These are phyloP conservation scores for Drosophila nannoptera DNA, from an alignment of 1,140 invertebrate species.

Conservation along the genomic window DNA sequence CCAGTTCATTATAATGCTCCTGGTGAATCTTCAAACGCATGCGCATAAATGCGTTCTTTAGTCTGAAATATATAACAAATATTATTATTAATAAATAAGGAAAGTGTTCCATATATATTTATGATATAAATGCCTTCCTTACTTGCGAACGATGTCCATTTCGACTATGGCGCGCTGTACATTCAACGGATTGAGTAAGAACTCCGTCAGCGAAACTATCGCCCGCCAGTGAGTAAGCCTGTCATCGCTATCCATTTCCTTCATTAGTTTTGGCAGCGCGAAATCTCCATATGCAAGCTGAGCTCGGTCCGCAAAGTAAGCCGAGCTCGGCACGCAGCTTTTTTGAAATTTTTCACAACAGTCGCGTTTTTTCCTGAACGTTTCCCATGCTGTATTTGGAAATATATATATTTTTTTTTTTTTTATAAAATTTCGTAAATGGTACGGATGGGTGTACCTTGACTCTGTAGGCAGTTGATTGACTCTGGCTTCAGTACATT, in stretches of 20 bases:
- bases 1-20: constrained; percentile 42
- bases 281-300: constrained; percentile 64
- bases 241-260: constrained; percentile 60
- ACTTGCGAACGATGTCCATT: constrained; percentile 66
- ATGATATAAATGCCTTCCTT: constrained; percentile 1
- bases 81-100: too few species aligned
- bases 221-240: constrained; percentile 54
- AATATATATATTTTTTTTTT: too few species aligned
- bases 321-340: constrained; percentile 34
- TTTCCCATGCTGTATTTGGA: constrained; percentile 26
- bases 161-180: constrained; percentile 55
- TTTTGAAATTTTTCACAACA: constrained; percentile 18
- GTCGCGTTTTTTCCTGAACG: constrained; percentile 19
- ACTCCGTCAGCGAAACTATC: constrained; percentile 58
- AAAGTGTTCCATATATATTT: too few species aligned
- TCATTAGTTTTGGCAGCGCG: constrained; percentile 65
- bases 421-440: background rate
- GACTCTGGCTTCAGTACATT: constrained; percentile 42
- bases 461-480: constrained; percentile 51
- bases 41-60: constrained; percentile 64
- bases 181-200: constrained; percentile 61
- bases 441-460: constrained; percentile 17
- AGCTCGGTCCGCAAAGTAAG: constrained; percentile 60
- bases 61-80: constrained; percentile 12
- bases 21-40: constrained; percentile 42